Base-by-base conservation (phyloP, 2,113 vertebrate species). In the Fukomys damarensis region DNA sequence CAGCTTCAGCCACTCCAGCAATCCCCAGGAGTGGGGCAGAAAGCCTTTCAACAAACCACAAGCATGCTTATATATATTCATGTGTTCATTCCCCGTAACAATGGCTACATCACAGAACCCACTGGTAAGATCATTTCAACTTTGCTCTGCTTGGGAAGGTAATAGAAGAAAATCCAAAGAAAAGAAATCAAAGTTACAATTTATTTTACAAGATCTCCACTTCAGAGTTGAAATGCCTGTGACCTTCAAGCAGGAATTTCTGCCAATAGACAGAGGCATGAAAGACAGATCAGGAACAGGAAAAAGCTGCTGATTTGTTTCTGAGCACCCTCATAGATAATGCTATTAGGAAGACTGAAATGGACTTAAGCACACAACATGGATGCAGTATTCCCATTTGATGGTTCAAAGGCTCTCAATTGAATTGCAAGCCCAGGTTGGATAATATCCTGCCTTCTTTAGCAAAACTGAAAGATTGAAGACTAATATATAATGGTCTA, bases 141-240 rank as follows among this genome's bases (percentile, higher is more conserved):
- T 88, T 79, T 74, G 28, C 56, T 94, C 11, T 82, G 43, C 70
- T 87, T 76, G 58, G 63, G 74, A 94, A 95, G 58, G 46, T 93
- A 52, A 91, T 19, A 85, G n/a, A 85, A 43, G 49, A 94, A 88
- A 93, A 35, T 38, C 3, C 28, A 74, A 77, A 80, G 35, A 92
- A 95, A 93, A 56, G 32, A 80, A 89, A 84, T 59, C 26, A 28
- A 76, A 86, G 59, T 70, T 32, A 22, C 30, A 83, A 79, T 92
- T 85, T 86, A 59, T 95, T 66, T 89, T 43, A 13, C 17, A 56
- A 74, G 20, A 41, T 74, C 49, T 82, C n/a, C 43, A 52, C 46
- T 56, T 24, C 7, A 70, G 24, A 91, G 28, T 24, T 0, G 0
- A 65, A 41, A 26, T 52, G 5, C 4, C 43, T 46, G 7, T 87